A percentile compares a stretch with the other conserved stretches of the same genome.
Conservation (phyloP, 2,888 invertebrate species). For the Eugnorisma glareosa region DNA sequence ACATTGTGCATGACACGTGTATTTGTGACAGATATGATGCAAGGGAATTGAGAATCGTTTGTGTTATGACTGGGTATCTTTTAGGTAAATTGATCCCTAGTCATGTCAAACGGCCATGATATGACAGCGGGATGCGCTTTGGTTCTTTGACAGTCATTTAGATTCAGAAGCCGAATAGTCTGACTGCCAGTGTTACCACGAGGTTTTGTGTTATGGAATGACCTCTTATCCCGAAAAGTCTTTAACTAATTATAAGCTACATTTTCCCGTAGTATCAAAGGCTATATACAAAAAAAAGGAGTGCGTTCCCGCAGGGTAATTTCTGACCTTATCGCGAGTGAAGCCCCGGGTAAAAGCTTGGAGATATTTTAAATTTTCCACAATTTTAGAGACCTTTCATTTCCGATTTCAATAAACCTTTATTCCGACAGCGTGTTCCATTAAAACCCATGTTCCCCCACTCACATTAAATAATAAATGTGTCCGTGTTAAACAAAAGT, state of each 20-base stretch:
- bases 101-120: background rate
- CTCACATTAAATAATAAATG: conserved; percentile 41
- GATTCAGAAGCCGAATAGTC: background rate
- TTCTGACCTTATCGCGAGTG: background rate
- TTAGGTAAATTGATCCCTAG: background rate
- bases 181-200: background rate
- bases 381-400: background rate
- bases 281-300: background rate
- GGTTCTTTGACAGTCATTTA: background rate
- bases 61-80: background rate
- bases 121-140: background rate
- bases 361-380: background rate
- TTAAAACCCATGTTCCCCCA: conserved; percentile 22
- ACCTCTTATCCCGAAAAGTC: too few species aligned
- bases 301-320: background rate
- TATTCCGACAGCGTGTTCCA: conserved; percentile 9
- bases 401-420: background rate
- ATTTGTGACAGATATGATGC: conserved; percentile 1
- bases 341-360: background rate
- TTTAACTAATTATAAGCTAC: too few species aligned
- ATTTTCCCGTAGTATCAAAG: too few species aligned
- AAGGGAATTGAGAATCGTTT: background rate
- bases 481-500: conserved; percentile 20
- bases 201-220: background rate
- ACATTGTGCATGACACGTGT: conserved; percentile 6